Base-by-base conservation (phyloP, 2,113 vertebrate species). In the Engystomops pustulosus region DNA sequence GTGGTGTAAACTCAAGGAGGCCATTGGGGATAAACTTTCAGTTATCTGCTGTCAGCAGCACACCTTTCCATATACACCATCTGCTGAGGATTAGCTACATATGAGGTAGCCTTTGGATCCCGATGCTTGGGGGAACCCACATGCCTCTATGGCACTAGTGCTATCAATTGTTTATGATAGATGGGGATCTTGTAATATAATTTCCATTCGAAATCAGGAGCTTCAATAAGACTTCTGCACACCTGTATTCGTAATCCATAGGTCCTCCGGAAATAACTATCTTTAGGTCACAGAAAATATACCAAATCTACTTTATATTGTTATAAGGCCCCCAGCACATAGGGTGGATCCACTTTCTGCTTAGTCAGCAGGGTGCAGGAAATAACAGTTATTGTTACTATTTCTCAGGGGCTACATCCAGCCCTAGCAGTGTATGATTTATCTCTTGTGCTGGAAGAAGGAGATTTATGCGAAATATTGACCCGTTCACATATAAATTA, bases 301-400 rank as follows among this genome's bases (percentile, higher is more conserved):
- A 18, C 62, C 4, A 69, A 36, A 36, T 80, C 69, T 51, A 67
- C 62, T 49, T 80, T 34, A 18, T 44, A 80, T 49, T 65, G 9
- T 68, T 47, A 68, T 80, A 45, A 80, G 27, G 20, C 25, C 44
- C 32, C 12, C 23, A 4, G 69, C 45, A 80, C 51, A 27, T 34
- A 49, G 12, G 53, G 27, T 34, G 30, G 79, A 34, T 53, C 41
- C 65, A 25, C 6, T 23, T 34, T 9, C 32, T 81, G 67, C 65
- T 70, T 68, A 55, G 41, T 68, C 79, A 68, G 79, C 79, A 3
- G 15, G 15, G 27, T 70, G 67, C 70, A 70, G 47, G 79, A 81
- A 81, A 70, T 41, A 70, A 70, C 62, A 55, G 67, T 55, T 81
- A 81, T 70, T 70, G 67, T 81, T 55, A 55, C 65, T 55, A 55